These are phyloP conservation scores for Mungos mungo DNA, from an alignment of 2,113 vertebrate genomes.

Conservation along the genomic window DNA sequence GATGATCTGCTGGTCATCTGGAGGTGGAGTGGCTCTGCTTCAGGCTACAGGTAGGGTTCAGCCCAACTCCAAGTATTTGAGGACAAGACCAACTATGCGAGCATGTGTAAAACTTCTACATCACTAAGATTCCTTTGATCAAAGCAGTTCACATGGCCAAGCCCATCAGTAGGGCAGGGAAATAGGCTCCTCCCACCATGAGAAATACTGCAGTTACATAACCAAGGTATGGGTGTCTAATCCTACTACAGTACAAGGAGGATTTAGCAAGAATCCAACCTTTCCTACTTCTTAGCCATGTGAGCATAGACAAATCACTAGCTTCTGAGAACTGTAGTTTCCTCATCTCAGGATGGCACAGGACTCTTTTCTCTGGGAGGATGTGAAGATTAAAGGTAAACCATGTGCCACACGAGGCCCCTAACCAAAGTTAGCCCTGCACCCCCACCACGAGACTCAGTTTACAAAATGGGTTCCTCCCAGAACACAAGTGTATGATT, in stretches of 20 bases:
- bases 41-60: background rate
- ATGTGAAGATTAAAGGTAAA: background rate
- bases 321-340: constrained; percentile 22
- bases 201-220: background rate
- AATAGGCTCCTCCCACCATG: background rate
- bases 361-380: background rate
- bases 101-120: background rate
- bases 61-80: background rate
- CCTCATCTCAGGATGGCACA: background rate
- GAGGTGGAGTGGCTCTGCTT: background rate
- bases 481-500: background rate
- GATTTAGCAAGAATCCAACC: background rate
- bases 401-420: background rate
- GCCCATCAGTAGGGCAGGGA: background rate
- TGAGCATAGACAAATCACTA: background rate
- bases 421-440: background rate
- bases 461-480: background rate
- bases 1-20: background rate
- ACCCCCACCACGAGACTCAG: background rate
- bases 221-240: background rate
- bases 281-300: background rate
- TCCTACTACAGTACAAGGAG: background rate
- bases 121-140: background rate
- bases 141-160: background rate
- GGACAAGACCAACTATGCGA: background rate